A percentile compares a stretch with the other conserved stretches of the same genome.
These are phyloP conservation scores for Epirrhoe tristata DNA, from an alignment of 2,888 invertebrate genomes.

Conservation along the genomic window DNA sequence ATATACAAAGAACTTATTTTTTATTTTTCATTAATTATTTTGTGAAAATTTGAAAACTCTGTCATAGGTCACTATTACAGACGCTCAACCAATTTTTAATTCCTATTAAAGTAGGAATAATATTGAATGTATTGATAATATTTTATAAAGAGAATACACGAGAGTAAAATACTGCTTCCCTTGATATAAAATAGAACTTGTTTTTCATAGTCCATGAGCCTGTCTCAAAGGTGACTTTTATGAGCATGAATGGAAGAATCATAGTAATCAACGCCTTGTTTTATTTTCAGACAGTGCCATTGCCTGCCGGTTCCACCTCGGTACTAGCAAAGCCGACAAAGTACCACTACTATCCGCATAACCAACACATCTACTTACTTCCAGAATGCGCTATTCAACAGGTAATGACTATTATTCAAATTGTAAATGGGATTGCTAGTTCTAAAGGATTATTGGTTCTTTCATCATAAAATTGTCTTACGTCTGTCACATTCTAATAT, in stretches of 20 bases:
- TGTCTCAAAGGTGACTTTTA: not conserved
- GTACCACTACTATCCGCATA: constrained; percentile 97
- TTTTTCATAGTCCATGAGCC: too few relatives aligned
- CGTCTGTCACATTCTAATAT: not conserved
- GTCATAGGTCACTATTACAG: too few relatives aligned
- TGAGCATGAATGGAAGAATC: not conserved
- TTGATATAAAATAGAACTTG: too few relatives aligned
- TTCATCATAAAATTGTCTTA: not conserved
- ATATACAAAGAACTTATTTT: too few relatives aligned
- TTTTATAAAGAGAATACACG: too few relatives aligned
- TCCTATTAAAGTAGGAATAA: too few relatives aligned
- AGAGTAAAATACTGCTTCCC: too few relatives aligned
- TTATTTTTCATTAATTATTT: too few relatives aligned
- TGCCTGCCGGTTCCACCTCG: constrained; percentile 88
- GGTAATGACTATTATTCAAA: constrained; percentile 69
- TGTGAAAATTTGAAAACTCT: too few relatives aligned
- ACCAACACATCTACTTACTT: constrained; percentile 95
- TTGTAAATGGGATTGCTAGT: constrained; percentile 46
- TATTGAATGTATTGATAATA: too few relatives aligned
- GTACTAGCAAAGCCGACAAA: constrained; percentile 94
- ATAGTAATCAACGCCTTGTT: constrained; percentile 14
- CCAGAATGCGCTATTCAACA: constrained; percentile 98
- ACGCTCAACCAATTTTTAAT: too few relatives aligned
- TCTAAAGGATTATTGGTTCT: constrained; percentile 13
- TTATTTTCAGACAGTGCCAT: constrained; percentile 86